Evolutionary conservation across 2,113 vertebrate species (phyloP).

Genomic region (crab-eating macaque (Macaca fascicularis)): T2T-MFA8v1.1 NC_088386.1:133226001-133226500

Average conservation of each 20-base stretch:
- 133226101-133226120: background rate
- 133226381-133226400: background rate
- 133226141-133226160: background rate
- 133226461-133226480: background rate
- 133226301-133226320: background rate
- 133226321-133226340: background rate
- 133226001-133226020: background rate
- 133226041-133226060: background rate
- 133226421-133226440: background rate
- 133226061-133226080: background rate
- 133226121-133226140: background rate
- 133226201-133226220: background rate
- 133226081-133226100: background rate
- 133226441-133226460: background rate
- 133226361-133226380: background rate
- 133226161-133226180: background rate
- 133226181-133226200: background rate
- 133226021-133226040: no score
- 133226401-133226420: background rate
- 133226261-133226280: accelerated
- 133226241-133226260: background rate
- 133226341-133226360: background rate
- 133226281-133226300: accelerated
- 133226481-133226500: background rate
- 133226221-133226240: no score